Evolutionary conservation across 2,113 vertebrate genomes (phyloP).

Genomic region (Hydrolagus affinis): DNA sequence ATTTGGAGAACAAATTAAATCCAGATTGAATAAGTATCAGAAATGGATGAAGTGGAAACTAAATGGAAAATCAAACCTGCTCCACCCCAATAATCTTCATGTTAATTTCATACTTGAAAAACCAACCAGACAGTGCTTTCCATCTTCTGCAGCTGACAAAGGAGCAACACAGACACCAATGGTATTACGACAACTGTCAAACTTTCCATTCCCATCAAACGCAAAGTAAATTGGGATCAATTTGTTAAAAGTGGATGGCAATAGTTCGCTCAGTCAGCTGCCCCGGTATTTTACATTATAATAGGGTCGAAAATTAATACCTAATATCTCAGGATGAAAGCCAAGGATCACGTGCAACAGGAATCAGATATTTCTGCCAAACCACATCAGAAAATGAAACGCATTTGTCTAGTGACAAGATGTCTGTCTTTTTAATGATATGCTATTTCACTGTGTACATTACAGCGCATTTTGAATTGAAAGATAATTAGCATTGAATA

Average conservation of each 20-base stretch:
- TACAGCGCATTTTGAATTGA: too few relatives aligned
- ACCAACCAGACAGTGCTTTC: background rate
- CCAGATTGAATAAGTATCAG: background rate
- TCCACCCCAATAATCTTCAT: background rate
- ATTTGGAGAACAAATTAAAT: conserved; percentile 1
- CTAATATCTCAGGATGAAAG: background rate
- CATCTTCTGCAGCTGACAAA: background rate
- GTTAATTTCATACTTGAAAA: background rate
- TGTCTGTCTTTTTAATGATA: too few relatives aligned
- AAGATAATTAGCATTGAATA: too few relatives aligned
- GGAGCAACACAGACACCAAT: too few relatives aligned
- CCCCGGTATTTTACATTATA: background rate
- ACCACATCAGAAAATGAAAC: too few relatives aligned
- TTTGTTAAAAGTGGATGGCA: background rate
- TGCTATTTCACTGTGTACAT: too few relatives aligned
- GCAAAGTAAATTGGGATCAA: background rate
- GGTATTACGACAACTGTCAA: background rate
- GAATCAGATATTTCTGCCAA: too few relatives aligned
- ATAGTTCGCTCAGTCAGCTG: background rate
- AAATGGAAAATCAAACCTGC: background rate
- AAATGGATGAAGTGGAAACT: background rate
- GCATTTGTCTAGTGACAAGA: too few relatives aligned
- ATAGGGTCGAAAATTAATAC: background rate
- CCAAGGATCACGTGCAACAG: background rate
- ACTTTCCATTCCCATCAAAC: background rate